Percentiles rank a stretch among this genome's conserved stretches.
Evolutionary conservation across 2,797 vertebrate genomes (phyloP).

Genomic region (Tarsius wallacei): DNA sequence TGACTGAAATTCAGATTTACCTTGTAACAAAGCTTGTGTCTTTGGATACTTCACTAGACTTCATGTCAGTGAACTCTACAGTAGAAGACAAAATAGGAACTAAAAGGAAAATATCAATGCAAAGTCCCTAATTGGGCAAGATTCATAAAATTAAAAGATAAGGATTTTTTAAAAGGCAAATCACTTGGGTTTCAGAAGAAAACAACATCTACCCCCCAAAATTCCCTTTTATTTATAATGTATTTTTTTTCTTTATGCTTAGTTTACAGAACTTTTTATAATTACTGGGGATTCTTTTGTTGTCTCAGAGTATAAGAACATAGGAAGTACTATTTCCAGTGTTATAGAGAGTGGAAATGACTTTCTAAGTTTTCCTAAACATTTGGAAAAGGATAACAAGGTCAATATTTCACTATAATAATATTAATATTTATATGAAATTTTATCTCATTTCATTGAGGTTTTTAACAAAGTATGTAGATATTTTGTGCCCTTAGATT

Average conservation of each 20-base stretch:
- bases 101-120: background rate
- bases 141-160: background rate
- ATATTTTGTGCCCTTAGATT: background rate
- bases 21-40: background rate
- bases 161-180: background rate
- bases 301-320: background rate
- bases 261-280: background rate
- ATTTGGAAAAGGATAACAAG: background rate
- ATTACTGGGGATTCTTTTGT: background rate
- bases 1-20: background rate
- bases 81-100: background rate
- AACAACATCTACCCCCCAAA: fast-evolving
- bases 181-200: background rate
- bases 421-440: background rate
- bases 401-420: background rate
- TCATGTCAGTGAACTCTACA: background rate
- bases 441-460: background rate
- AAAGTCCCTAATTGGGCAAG: background rate
- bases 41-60: background rate
- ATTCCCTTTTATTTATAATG: background rate
- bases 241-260: background rate
- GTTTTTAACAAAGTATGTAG: background rate
- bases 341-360: background rate
- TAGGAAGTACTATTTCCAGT: background rate
- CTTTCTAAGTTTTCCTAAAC: background rate